A percentile compares a stretch with the other conserved stretches of the same genome.
Conservation (phyloP, 1,140 invertebrate species). For the Heliconius melpomene region DNA sequence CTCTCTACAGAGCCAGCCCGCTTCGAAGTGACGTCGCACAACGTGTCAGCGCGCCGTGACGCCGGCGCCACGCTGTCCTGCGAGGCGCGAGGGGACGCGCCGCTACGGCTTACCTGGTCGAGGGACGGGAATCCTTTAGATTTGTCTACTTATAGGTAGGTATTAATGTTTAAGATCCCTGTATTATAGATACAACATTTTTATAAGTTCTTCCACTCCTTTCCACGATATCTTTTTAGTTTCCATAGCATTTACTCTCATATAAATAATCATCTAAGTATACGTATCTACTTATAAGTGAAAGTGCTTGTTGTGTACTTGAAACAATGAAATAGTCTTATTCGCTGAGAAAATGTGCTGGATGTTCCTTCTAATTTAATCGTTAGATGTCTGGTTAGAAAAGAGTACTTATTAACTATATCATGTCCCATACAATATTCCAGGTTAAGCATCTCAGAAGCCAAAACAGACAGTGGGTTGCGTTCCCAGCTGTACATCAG, state of each 20-base stretch:
- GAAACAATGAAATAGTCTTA: too few species aligned
- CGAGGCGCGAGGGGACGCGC: slow-evolving; percentile 92
- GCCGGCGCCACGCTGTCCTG: slow-evolving; percentile 89
- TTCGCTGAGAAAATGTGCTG: too few species aligned
- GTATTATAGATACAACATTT: background rate
- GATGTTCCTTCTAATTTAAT: too few species aligned
- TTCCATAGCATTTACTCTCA: too few species aligned
- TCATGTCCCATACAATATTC: slow-evolving; percentile 24
- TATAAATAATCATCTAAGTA: too few species aligned
- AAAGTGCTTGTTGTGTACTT: too few species aligned
- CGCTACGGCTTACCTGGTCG: slow-evolving; percentile 90
- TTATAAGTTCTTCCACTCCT: too few species aligned
- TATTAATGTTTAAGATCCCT: background rate
- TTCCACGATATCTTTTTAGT: too few species aligned
- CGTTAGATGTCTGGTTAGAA: background rate
- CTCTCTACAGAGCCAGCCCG: slow-evolving; percentile 87
- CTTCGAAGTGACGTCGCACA: slow-evolving; percentile 87
- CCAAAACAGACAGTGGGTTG: slow-evolving; percentile 87
- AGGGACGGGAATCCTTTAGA: slow-evolving; percentile 86
- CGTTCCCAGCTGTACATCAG: slow-evolving; percentile 87
- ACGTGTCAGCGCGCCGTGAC: slow-evolving; percentile 86
- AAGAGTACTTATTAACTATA: background rate
- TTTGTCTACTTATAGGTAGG: slow-evolving; percentile 84
- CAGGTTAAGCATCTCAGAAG: slow-evolving; percentile 85
- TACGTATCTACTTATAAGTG: too few species aligned